phyloP scores from a whole-genome alignment of 2,888 invertebrate genomes.

The Rotaria sp. region DNA sequence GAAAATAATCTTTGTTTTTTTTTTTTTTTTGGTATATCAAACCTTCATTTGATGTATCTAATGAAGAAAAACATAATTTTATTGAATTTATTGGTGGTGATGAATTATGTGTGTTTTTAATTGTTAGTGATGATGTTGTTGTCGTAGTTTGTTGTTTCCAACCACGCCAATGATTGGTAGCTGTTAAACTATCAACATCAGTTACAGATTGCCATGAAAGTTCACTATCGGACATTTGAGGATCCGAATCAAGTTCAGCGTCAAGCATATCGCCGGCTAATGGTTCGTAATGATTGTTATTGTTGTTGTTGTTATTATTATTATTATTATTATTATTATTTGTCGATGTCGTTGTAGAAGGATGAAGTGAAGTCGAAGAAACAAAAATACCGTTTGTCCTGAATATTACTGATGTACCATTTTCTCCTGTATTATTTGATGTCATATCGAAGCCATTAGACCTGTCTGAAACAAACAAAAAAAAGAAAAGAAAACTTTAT shows the following conservation, averaged over 20 bases:
- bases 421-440: neutral
- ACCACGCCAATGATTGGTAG: conserved; percentile 3
- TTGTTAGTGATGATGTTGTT: neutral
- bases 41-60: neutral
- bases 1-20: neutral
- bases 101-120: neutral
- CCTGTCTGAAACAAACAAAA: neutral
- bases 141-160: neutral
- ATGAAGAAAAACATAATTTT: neutral
- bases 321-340: neutral
- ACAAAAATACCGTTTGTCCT: neutral
- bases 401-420: neutral
- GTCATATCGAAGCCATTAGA: conserved; percentile 4
- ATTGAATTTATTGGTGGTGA: neutral
- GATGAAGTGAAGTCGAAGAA: neutral
- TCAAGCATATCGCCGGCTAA: neutral
- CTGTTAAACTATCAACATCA: conserved; percentile 25
- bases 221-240: conserved; percentile 27
- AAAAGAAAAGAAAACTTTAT: neutral
- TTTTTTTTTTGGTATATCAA: neutral
- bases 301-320: neutral
- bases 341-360: neutral
- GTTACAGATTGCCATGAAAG: conserved; percentile 22
- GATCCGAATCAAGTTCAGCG: conserved; percentile 15
- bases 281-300: neutral